Base-by-base conservation (phyloP, 2,888 invertebrate species). In the Blomia tropicalis region DNA sequence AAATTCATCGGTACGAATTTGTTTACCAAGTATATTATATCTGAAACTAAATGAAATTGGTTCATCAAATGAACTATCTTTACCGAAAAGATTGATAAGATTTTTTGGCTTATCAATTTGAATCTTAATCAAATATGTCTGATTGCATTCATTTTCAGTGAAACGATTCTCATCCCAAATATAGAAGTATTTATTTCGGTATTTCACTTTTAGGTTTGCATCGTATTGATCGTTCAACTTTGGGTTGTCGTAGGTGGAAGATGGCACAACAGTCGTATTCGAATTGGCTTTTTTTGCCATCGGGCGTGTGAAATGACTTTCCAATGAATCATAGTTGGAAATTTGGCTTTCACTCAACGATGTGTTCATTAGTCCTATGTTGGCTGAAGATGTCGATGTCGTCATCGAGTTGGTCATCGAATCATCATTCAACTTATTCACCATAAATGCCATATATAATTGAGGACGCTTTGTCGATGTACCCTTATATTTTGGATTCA, bases 401-500 rank as follows among this genome's bases (percentile, higher is more conserved):
- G 47, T 17, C 7, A 47, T 47, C 5, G 54, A 23, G 5, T 4
- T 54, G 25, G 29, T 30, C 11, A 54, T 25, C 5, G 31, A 22
- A 36, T 64, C 41, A 27, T 64, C 64, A 7, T 23, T 25, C 23
- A 56, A 23, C 43, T 62, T 63, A 23, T 54, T 47, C 5, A 64
- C n/a, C 51, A 53, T 41, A 1, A 64, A 41, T 7, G 63, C 51
- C 27, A 63, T 25, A n/a, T 44, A 58, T 22, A 64, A 23, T 53
- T 64, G 53, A 25, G 64, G 64, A 53, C 64, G 36, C 22, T 51
- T 58, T 11, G 17, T 17, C 25, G 63, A 64, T n/a, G 53, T 11
- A n/a, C 62, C 59, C n/a, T 54, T 47, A 31, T 63, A 64, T 47
- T 64, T 64, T 22, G 62, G 41, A 53, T 64, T 64, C 14, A 64